phyloP scores from a whole-genome alignment of 1,140 invertebrate genomes.

The Gonatopus flavifemur region DNA sequence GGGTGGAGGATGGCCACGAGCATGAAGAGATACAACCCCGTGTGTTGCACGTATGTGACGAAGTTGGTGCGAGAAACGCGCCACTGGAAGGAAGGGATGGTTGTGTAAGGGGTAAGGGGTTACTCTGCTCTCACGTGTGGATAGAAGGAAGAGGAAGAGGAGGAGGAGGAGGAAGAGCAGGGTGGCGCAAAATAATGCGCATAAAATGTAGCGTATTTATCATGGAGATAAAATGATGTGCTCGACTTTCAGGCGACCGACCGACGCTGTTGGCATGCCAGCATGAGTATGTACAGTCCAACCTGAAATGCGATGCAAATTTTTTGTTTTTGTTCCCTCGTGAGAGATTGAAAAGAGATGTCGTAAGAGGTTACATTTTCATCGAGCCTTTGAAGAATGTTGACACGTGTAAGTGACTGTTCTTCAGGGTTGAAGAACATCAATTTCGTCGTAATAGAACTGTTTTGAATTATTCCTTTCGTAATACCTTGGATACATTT shows the following conservation, averaged over 20 bases:
- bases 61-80: constrained; percentile 26
- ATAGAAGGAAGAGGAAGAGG: not conserved
- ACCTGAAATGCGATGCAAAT: constrained; percentile 21
- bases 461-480: no score
- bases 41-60: constrained; percentile 35
- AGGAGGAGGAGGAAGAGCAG: constrained; percentile 17
- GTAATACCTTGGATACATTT: no score
- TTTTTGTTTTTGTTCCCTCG: no score
- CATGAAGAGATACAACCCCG: constrained; percentile 36
- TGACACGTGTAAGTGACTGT: no score
- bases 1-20: constrained; percentile 33
- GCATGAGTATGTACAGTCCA: constrained; percentile 34
- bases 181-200: constrained; percentile 53
- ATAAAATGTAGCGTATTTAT: constrained; percentile 60
- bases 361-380: no score
- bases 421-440: no score
- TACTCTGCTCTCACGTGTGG: not conserved
- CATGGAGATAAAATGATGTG: constrained; percentile 57
- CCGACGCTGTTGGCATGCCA: constrained; percentile 39
- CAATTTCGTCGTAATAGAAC: no score
- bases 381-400: no score
- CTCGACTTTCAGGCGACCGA: constrained; percentile 50
- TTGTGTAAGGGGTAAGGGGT: not conserved
- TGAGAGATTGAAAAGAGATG: no score
- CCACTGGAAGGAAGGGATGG: constrained; percentile 4